Evolutionary conservation across 2,888 invertebrate genomes (phyloP).

Genomic region (Tolmerus cingulatus): DNA sequence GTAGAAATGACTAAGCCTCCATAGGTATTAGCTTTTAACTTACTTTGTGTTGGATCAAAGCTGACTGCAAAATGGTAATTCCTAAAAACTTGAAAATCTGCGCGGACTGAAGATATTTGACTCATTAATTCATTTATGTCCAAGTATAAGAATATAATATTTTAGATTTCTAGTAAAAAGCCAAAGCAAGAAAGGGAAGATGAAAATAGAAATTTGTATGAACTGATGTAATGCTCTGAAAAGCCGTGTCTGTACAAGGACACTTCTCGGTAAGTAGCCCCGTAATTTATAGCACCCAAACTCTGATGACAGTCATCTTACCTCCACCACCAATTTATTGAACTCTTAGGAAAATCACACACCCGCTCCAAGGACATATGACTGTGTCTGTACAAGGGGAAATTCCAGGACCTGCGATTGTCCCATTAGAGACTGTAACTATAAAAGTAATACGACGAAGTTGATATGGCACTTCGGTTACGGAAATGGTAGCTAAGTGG

Average conservation of each 20-base stretch:
- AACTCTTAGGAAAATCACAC: neutral
- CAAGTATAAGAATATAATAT: neutral
- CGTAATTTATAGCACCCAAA: neutral
- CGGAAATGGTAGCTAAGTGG: slow-evolving; percentile 47
- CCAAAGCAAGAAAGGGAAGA: neutral
- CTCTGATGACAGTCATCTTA: neutral
- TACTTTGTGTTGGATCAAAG: no score
- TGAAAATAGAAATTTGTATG: neutral
- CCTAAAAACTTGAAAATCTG: no score
- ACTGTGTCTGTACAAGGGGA: neutral
- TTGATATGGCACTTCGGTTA: slow-evolving; percentile 45
- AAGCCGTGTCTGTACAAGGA: neutral
- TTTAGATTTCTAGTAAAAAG: neutral
- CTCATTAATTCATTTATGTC: neutral
- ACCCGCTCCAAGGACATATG: neutral
- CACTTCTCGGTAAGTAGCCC: neutral
- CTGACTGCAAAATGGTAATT: no score
- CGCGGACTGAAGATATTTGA: no score
- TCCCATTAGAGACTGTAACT: slow-evolving; percentile 39
- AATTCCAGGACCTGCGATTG: neutral
- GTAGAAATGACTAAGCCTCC: no score
- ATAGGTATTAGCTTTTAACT: no score
- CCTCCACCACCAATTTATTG: slow-evolving; percentile 20
- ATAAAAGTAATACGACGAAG: slow-evolving; percentile 45
- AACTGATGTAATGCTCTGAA: neutral